phyloP scores from a whole-genome alignment of 2,113 vertebrate species.

The Neoarius graeffei region DNA sequence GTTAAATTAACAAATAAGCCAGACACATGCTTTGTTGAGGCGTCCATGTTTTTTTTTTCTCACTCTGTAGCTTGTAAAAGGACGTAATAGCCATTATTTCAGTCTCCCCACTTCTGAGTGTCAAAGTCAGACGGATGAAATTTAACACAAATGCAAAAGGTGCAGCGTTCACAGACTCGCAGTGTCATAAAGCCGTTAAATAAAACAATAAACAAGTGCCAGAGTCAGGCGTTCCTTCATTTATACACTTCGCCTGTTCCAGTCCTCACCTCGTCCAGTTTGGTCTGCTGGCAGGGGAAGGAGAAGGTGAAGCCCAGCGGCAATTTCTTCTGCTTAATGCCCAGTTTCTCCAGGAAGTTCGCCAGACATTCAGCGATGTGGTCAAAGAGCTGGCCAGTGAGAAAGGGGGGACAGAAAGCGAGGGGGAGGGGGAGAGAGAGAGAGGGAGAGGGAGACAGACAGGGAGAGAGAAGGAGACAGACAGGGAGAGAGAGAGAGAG shows the following conservation, averaged over 20 bases:
- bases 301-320: slow-evolving; percentile 97
- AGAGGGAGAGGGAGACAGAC: neutral
- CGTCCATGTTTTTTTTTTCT: neutral
- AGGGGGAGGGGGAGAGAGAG: neutral
- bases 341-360: slow-evolving; percentile 88
- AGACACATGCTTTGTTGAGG: neutral
- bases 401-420: neutral
- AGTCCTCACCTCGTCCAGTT: slow-evolving; percentile 88
- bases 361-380: slow-evolving; percentile 91
- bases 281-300: slow-evolving; percentile 90
- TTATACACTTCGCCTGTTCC: neutral
- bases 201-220: neutral
- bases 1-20: too few relatives aligned
- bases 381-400: slow-evolving; percentile 86
- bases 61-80: neutral
- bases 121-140: neutral
- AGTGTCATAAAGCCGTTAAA: neutral
- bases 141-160: neutral
- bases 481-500: too few relatives aligned
- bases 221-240: neutral
- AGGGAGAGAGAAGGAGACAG: neutral
- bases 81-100: neutral
- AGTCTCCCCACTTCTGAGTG: neutral
- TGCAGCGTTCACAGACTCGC: neutral
- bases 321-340: slow-evolving; percentile 92